Conservation (phyloP, 2,113 vertebrate species). For the Delphinus delphis region DNA sequence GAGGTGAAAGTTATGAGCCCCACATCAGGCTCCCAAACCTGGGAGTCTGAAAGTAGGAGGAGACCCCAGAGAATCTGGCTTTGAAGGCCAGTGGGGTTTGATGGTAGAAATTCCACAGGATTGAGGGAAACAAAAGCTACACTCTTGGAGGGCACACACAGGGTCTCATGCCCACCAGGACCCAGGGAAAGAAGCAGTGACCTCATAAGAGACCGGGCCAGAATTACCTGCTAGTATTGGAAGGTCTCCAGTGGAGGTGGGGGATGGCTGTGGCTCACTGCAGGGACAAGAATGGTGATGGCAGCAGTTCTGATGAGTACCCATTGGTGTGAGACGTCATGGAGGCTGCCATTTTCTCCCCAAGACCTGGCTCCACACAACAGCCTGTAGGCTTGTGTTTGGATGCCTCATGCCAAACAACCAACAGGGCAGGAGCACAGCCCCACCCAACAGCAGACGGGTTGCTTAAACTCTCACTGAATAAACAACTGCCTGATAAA, state of each 20-base stretch:
- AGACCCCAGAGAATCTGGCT: neutral
- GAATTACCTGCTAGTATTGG: neutral
- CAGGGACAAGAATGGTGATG: neutral
- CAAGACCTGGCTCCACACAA: neutral
- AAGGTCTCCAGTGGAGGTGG: neutral
- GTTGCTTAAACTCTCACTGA: too few species aligned
- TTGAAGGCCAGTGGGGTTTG: neutral
- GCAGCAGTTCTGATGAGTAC: neutral
- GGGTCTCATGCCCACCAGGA: neutral
- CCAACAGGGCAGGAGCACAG: neutral
- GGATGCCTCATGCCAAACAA: neutral
- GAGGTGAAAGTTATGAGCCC: neutral
- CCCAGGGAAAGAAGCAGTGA: neutral
- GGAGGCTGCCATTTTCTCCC: neutral
- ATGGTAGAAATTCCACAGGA: neutral
- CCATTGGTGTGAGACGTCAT: neutral
- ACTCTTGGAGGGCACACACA: neutral
- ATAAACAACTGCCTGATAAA: too few species aligned
- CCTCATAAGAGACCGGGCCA: neutral
- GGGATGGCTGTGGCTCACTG: neutral
- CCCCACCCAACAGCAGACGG: neutral
- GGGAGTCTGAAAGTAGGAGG: neutral
- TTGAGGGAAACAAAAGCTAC: neutral
- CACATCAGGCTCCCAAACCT: neutral
- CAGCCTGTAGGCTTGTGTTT: neutral